phyloP scores from a whole-genome alignment of 1,140 invertebrate species.

The Adoxophyes honmai region DNA sequence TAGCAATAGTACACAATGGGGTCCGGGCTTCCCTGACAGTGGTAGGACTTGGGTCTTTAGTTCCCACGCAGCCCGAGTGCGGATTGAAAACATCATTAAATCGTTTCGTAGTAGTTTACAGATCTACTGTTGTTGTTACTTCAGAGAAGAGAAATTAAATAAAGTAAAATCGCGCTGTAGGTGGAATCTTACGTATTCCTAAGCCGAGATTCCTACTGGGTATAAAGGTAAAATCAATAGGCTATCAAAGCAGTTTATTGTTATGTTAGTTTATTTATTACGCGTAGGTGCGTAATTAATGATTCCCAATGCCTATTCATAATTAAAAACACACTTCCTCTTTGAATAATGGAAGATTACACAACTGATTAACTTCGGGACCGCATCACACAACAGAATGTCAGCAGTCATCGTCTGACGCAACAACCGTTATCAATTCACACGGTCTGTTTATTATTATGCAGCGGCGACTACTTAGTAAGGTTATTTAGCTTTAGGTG shows the following conservation, averaged over 20 bases:
- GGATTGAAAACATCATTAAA: no score
- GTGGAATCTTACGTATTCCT: no score
- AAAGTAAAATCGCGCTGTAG: no score
- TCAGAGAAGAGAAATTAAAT: no score
- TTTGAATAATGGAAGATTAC: conserved; percentile 1
- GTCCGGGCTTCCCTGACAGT: no score
- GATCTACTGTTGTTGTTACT: conserved; percentile 15
- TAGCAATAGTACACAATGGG: no score
- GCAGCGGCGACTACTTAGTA: conserved; percentile 28
- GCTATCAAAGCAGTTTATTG: conserved; percentile 16
- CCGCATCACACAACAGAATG: neutral
- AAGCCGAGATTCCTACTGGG: no score
- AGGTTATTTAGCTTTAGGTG: conserved; percentile 35
- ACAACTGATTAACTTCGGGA: conserved; percentile 8
- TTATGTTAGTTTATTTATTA: conserved; percentile 21
- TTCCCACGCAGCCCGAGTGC: no score
- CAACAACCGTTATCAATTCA: conserved; percentile 45
- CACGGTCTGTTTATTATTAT: conserved; percentile 37
- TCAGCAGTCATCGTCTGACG: conserved; percentile 24
- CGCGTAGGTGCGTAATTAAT: neutral
- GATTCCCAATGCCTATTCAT: neutral
- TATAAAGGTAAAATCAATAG: no score
- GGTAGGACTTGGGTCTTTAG: no score
- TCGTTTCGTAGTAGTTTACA: no score
- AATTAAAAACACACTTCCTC: conserved; percentile 8